These are phyloP conservation scores for Orchesella flavescens DNA, from an alignment of 2,888 invertebrate genomes.

Conservation along the genomic window DNA sequence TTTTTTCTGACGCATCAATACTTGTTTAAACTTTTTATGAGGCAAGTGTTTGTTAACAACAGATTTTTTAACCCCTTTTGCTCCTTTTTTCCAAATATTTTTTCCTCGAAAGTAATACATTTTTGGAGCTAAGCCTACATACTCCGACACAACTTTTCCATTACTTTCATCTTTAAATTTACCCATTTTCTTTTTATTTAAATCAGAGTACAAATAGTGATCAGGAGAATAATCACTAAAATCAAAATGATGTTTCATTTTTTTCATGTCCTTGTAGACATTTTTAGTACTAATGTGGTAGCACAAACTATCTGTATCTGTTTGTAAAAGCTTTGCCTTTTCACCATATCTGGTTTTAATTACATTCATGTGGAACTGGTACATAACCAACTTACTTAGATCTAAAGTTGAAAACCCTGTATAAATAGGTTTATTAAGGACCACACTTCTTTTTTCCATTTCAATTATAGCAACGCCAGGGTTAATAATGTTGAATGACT, in stretches of 20 bases:
- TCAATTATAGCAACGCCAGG: conserved; percentile 19
- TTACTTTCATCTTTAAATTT: conserved; percentile 72
- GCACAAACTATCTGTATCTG: conserved; percentile 66
- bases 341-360: conserved; percentile 44
- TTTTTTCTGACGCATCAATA: conserved; percentile 27
- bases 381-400: conserved; percentile 42
- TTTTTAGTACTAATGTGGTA: conserved; percentile 48
- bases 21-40: conserved; percentile 24
- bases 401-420: conserved; percentile 53
- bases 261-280: conserved; percentile 34
- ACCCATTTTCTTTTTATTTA: conserved; percentile 69
- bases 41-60: conserved; percentile 18
- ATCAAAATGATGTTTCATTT: conserved; percentile 40
- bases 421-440: conserved; percentile 51
- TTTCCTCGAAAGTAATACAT: conserved; percentile 40
- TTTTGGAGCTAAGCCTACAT: conserved; percentile 68
- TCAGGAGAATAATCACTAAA: conserved; percentile 50
- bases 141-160: conserved; percentile 62
- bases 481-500: conserved; percentile 29
- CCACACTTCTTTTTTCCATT: conserved; percentile 15
- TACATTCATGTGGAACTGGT: conserved; percentile 44
- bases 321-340: conserved; percentile 27
- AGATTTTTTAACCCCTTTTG: conserved; percentile 55
- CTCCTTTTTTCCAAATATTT: conserved; percentile 46
- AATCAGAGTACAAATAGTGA: conserved; percentile 26